Percentiles rank a stretch among this genome's conserved stretches.
Conservation (phyloP, 2,113 vertebrate genomes). For the Motacilla alba region DNA sequence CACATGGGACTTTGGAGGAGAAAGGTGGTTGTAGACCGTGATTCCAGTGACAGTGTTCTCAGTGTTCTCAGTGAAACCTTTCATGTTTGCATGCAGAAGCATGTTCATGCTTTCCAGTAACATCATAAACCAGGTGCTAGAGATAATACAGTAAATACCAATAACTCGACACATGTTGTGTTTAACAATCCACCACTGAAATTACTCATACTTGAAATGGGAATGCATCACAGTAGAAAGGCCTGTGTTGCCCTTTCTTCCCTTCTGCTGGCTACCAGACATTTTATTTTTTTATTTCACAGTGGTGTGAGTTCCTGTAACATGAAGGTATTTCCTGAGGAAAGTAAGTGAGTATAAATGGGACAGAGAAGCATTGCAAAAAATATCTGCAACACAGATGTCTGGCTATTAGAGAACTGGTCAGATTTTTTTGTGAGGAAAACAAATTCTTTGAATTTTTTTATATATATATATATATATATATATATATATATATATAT, state of each 20-base stretch:
- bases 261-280: constrained; percentile 1
- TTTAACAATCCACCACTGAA: constrained; percentile 14
- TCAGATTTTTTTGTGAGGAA: background rate
- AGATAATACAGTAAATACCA: constrained; percentile 37
- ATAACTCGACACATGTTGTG: background rate
- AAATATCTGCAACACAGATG: background rate
- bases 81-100: background rate
- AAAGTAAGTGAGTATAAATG: background rate
- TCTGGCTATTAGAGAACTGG: background rate
- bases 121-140: constrained; percentile 33
- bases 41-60: background rate
- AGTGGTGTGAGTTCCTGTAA: constrained; percentile 13
- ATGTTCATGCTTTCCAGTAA: constrained; percentile 1
- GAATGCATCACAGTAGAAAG: background rate
- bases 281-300: constrained; percentile 48
- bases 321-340: constrained; percentile 24
- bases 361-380: constrained; percentile 1
- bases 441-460: background rate
- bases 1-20: background rate
- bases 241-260: background rate
- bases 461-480: background rate
- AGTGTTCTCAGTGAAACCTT: background rate
- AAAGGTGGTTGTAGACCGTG: background rate
- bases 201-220: background rate
- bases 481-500: no score